Evolutionary conservation across 2,888 invertebrate species (phyloP), one percentile per base, ranked within the genome.

Genomic region (Caenorhabditis uteleia): DNA sequence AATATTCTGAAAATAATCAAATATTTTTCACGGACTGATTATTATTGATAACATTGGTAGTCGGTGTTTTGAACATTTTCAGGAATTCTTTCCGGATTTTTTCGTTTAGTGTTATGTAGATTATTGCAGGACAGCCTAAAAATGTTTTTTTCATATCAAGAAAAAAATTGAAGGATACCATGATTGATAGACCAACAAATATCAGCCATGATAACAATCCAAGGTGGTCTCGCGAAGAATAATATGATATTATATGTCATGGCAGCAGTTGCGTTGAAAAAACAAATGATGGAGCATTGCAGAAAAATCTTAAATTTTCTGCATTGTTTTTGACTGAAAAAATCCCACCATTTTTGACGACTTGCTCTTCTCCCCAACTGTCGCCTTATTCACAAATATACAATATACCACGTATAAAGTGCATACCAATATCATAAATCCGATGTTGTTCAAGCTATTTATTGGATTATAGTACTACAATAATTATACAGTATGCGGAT

Each of bases 201-300:
- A 27, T 64, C 58, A 0, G 58, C 64, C 14, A 58, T 20, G 39
- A 64, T 53, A 14, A 58, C 45, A 10, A 64, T 33, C 53, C 48
- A 57, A 12, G 45, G 27, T 18, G 57, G 58, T 2, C 50, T 53
- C 14, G 31, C 31, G 25, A 64, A 45, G 46, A 58, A 64, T 34
- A 58, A 53, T 58, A 64, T 64, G 53, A 58, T 49, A 38, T 58
- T 58, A 27, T 64, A 64, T 29, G 58, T 58, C 25, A 64, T 29
- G 8, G 64, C 47, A 3, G 64, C 64, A 25, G 54, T 36, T 23
- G 44, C 54, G 33, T 64, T 64, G 18, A 53, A 44, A 1, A 49
- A 43, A 16, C 64, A 64, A 27, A 64, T 64, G 8, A 64, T 26
- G 1, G 64, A 53, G 4, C 58, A 55, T 58, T 64, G 64, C 40